A percentile compares a stretch with the other conserved stretches of the same genome.
Conservation (phyloP, 1,140 invertebrate species). For the Ladona fulva region DNA sequence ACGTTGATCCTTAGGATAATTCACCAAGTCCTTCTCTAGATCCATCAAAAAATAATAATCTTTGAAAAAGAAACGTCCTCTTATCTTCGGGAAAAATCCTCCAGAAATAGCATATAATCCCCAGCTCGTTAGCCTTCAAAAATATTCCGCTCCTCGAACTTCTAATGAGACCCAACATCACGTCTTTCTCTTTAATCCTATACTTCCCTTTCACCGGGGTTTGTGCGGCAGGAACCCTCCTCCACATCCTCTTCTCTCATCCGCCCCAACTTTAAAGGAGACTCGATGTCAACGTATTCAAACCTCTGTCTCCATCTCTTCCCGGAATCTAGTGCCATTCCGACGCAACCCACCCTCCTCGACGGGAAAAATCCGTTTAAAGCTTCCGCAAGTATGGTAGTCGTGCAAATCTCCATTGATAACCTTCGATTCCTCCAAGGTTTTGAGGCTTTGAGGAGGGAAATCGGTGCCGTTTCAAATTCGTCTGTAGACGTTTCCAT, state of each 20-base stretch:
- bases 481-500: too few relatives aligned
- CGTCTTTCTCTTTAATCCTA: background rate
- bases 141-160: constrained; percentile 1
- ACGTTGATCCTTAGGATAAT: too few relatives aligned
- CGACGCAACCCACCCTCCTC: background rate
- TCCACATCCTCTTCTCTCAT: background rate
- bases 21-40: too few relatives aligned
- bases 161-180: background rate
- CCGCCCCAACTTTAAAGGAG: background rate
- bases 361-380: too few relatives aligned
- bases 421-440: too few relatives aligned
- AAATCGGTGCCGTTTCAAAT: too few relatives aligned
- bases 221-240: background rate
- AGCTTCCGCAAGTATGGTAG: too few relatives aligned
- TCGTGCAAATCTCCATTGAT: too few relatives aligned
- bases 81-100: too few relatives aligned
- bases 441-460: too few relatives aligned
- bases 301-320: background rate
- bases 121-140: background rate
- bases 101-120: background rate
- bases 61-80: too few relatives aligned
- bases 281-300: background rate
- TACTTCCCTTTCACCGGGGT: background rate
- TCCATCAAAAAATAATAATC: too few relatives aligned
- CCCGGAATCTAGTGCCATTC: background rate